Evolutionary conservation across 2,113 vertebrate genomes (phyloP).

Genomic region (Aspiorhynchus laticeps): DNA sequence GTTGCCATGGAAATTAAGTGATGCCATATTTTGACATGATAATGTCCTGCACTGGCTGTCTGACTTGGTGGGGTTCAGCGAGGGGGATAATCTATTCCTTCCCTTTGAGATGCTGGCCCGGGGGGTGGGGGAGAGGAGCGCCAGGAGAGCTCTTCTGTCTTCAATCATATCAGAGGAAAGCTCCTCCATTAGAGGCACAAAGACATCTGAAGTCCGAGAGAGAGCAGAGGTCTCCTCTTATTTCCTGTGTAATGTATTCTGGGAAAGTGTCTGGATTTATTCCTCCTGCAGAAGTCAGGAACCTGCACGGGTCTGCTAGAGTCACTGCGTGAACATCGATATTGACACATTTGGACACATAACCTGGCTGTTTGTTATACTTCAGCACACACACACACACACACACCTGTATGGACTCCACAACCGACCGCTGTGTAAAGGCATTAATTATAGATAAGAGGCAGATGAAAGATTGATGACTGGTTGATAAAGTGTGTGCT

Average conservation of each 20-base stretch:
- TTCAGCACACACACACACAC: conserved; percentile 24
- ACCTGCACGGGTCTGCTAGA: conserved; percentile 15
- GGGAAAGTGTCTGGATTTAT: conserved; percentile 57
- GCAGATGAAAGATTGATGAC: conserved; percentile 58
- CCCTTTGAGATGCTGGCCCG: conserved; percentile 59
- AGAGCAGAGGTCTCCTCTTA: conserved; percentile 59
- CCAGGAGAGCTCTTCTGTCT: conserved; percentile 60
- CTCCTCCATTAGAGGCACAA: conserved; percentile 63
- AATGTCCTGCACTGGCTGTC: conserved; percentile 53
- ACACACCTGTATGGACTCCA: conserved; percentile 48
- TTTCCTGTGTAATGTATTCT: conserved; percentile 62
- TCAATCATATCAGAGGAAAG: conserved; percentile 63
- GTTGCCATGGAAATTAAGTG: conserved; percentile 55
- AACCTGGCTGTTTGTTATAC: conserved; percentile 31
- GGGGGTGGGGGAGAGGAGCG: conserved; percentile 49
- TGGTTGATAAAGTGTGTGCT: conserved; percentile 52
- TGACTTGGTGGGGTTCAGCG: conserved; percentile 56
- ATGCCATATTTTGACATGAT: conserved; percentile 58
- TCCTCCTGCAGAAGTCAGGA: conserved; percentile 45
- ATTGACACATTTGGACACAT: conserved; percentile 31
- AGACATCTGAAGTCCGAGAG: conserved; percentile 58
- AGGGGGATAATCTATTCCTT: conserved; percentile 61
- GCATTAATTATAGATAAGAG: conserved; percentile 60
- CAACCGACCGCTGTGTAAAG: conserved; percentile 51
- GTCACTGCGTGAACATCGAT: conserved; percentile 25